Percentiles rank a stretch among this genome's conserved stretches.
Evolutionary conservation across 2,888 invertebrate species (phyloP).

Genomic region (Chrysolina haemoptera): DNA sequence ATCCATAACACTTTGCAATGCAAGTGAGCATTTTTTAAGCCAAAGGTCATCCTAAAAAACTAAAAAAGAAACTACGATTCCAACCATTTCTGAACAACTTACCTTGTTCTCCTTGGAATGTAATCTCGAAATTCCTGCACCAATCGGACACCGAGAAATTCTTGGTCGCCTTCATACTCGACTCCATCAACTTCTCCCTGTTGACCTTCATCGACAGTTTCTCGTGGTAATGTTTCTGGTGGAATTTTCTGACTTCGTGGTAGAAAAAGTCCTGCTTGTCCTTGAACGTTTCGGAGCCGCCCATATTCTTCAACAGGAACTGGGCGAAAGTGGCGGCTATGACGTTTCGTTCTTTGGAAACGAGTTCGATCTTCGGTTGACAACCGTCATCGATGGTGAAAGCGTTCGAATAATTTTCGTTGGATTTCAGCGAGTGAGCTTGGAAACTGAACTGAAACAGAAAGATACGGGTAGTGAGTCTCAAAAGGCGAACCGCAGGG

Average conservation of each 20-base stretch:
- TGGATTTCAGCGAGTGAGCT: slow-evolving; percentile 73
- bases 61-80: background rate
- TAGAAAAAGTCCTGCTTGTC: slow-evolving; percentile 75
- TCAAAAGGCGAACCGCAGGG: no score
- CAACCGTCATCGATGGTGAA: slow-evolving; percentile 93
- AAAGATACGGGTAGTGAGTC: background rate
- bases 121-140: slow-evolving; percentile 95
- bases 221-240: slow-evolving; percentile 90
- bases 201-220: slow-evolving; percentile 86
- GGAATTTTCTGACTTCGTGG: slow-evolving; percentile 84
- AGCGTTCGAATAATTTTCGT: slow-evolving; percentile 72
- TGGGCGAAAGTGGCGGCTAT: slow-evolving; percentile 94
- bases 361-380: slow-evolving; percentile 87
- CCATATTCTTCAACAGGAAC: slow-evolving; percentile 92
- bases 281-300: slow-evolving; percentile 95
- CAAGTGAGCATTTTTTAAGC: background rate
- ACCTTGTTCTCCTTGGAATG: slow-evolving; percentile 96
- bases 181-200: slow-evolving; percentile 86
- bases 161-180: slow-evolving; percentile 88
- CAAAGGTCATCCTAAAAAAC: background rate
- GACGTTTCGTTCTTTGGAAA: slow-evolving; percentile 88
- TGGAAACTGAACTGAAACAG: slow-evolving; percentile 78
- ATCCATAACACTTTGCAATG: no score
- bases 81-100: slow-evolving; percentile 34
- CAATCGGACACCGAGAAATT: slow-evolving; percentile 91